Evolutionary conservation across 2,888 invertebrate species (phyloP).

Genomic region (Callinectes sapidus): DNA sequence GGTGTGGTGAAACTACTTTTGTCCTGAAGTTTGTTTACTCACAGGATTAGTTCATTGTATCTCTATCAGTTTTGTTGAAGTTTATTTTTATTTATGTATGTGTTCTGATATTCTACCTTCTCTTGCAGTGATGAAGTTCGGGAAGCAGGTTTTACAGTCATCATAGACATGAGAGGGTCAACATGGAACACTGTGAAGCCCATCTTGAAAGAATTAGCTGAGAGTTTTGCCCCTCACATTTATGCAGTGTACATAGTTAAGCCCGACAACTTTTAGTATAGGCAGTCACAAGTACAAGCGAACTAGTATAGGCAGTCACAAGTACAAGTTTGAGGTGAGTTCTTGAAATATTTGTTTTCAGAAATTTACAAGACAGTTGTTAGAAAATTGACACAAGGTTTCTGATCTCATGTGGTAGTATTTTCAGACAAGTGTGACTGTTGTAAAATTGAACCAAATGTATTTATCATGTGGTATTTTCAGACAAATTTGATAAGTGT

Average conservation of each 20-base stretch:
- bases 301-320: constrained; percentile 95
- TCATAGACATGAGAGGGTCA: constrained; percentile 95
- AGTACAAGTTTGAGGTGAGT: constrained; percentile 97
- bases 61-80: too few species aligned
- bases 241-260: constrained; percentile 97
- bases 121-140: constrained; percentile 87
- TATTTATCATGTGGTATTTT: constrained; percentile 75
- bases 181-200: constrained; percentile 98
- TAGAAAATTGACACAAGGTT: neutral
- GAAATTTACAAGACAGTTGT: neutral
- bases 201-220: constrained; percentile 96
- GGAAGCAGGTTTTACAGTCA: constrained; percentile 93
- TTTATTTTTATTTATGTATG: neutral
- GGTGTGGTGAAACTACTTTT: too few species aligned
- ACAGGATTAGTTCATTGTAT: too few species aligned
- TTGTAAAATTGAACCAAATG: neutral
- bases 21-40: too few species aligned
- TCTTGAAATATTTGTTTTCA: neutral
- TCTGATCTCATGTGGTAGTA: neutral
- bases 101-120: constrained; percentile 22
- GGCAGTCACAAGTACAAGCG: constrained; percentile 98
- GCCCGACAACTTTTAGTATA: constrained; percentile 97
- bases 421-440: constrained; percentile 73
- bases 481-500: constrained; percentile 97
- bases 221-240: constrained; percentile 91